phyloP scores from a whole-genome alignment of 64 coral and sea anemone genomes.

The Catalaphyllia jardinei region DNA sequence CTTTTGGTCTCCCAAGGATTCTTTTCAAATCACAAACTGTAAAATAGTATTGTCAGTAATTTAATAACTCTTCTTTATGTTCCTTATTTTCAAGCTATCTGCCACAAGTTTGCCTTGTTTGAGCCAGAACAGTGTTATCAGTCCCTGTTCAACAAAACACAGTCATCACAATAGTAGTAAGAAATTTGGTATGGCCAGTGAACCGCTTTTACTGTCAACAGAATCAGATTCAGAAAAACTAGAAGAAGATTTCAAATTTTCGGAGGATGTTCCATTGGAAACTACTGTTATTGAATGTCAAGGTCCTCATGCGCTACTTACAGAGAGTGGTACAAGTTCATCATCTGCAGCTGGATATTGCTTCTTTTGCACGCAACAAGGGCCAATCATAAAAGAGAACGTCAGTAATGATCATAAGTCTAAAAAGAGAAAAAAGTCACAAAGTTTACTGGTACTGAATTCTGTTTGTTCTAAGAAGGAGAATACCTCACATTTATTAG shows the following conservation, averaged over 20 bases:
- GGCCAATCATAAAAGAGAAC: conserved; percentile 45
- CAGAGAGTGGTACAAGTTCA: not conserved
- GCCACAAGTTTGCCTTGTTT: conserved; percentile 22
- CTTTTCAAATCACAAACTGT: too few relatives aligned
- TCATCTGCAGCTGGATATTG: not conserved
- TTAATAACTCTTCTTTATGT: not conserved
- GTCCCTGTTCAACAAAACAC: not conserved
- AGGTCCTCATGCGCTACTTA: not conserved
- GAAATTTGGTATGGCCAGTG: conserved; percentile 21
- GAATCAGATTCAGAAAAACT: not conserved
- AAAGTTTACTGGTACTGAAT: conserved; percentile 20
- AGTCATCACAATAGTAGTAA: not conserved
- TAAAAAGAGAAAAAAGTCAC: not conserved
- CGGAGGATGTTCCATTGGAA: not conserved
- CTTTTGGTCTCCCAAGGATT: too few relatives aligned
- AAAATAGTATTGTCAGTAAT: too few relatives aligned
- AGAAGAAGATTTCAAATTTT: not conserved
- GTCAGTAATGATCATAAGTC: not conserved
- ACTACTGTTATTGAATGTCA: not conserved
- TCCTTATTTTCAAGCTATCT: not conserved
- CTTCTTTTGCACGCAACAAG: conserved; percentile 53
- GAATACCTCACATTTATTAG: not conserved
- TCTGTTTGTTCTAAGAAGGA: conserved; percentile 40
- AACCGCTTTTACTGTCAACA: not conserved
- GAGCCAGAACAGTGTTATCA: not conserved